Evolutionary conservation across 2,888 invertebrate genomes (phyloP), one percentile per base, ranked within the genome.

Genomic region (Parelbella ahira): DNA sequence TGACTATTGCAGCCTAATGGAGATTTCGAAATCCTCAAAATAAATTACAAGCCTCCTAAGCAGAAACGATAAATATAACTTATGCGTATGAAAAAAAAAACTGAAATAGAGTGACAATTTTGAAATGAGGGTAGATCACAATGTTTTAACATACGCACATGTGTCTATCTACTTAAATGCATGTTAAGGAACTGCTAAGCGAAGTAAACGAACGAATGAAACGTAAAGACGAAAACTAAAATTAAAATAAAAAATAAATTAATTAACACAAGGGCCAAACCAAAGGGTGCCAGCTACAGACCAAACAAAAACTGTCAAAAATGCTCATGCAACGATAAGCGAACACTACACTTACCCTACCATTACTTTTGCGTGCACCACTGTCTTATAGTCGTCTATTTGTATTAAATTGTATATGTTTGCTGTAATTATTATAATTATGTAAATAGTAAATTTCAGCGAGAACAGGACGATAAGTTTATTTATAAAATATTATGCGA

Each of bases 271-370:
- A 79, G 82, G 81, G 80, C 82, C 84, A 81, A 84, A 84, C 86
- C 84, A 83, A 74, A 76, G 75, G 75, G 86, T 86, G 86, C 86
- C 86, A 83, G 76, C 84, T 86, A 84, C 83, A 76, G 78, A 82
- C 71, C 64, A 77, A 63, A 68, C 61, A 65, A 58, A 70, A 69
- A 74, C n/a, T n/a, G n/a, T 8, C 13, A 60, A 73, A 54, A 53
- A 37, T 68, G 67, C 54, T 63, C 86, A 86, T 86, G 86, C 86
- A 80, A 73, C 69, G 67, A 65, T 53, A 84, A 86, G 82, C 82
- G 63, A 55, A 63, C 58, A 68, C 72, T 76, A 78, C 68, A 65
- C 39, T 39, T 62, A 45, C 32, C 33, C n/a, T 62, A 68, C 65
- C 62, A 73, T 67, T 69, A 68, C 57, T 61, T 51, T 53, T 60